Evolutionary conservation across 37 sponge, comb jelly and placozoan species (phyloP).

Genomic region (Chondrilla cf. caribensis): DNA sequence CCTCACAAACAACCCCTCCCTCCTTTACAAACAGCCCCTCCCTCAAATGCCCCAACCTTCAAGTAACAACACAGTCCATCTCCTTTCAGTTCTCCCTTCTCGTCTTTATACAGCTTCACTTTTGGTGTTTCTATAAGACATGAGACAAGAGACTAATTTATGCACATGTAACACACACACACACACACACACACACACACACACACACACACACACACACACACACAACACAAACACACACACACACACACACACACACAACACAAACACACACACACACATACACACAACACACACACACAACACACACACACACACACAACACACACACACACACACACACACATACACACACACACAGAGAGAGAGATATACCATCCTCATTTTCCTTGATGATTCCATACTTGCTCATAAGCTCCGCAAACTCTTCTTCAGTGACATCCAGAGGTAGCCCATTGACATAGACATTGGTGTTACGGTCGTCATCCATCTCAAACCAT

Average conservation of each 20-base stretch:
- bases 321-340: too few species aligned
- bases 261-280: too few species aligned
- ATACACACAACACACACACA: too few species aligned
- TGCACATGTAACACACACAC: background rate
- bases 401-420: conserved; percentile 82
- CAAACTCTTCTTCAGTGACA: conserved; percentile 83
- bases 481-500: conserved; percentile 94
- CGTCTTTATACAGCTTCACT: conserved; percentile 85
- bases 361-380: conserved; percentile 40
- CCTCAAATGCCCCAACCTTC: conserved; percentile 60
- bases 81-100: conserved; percentile 86
- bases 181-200: background rate
- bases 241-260: too few species aligned
- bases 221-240: too few species aligned
- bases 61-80: conserved; percentile 93
- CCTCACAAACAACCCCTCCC: too few species aligned
- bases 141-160: conserved; percentile 1
- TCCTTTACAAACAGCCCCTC: too few species aligned
- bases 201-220: too few species aligned
- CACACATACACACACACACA: background rate
- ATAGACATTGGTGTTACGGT: conserved; percentile 83
- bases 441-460: conserved; percentile 83
- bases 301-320: too few species aligned
- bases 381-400: conserved; percentile 88
- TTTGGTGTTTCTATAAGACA: conserved; percentile 73